Percentiles rank a stretch among this genome's conserved stretches.
Evolutionary conservation across 2,888 invertebrate genomes (phyloP).

Genomic region (Parnassius apollo): DNA sequence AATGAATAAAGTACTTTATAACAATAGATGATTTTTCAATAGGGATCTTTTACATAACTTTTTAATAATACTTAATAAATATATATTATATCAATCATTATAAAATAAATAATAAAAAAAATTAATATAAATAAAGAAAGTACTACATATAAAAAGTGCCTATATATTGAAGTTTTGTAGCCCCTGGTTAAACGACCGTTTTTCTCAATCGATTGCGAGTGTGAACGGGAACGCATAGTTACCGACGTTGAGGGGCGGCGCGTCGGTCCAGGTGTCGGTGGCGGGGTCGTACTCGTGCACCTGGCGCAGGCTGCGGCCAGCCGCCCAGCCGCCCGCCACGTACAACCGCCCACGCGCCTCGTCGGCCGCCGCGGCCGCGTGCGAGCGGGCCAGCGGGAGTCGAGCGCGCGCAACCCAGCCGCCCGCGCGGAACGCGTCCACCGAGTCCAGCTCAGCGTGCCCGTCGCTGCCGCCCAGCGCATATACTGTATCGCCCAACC

Average conservation of each 20-base stretch:
- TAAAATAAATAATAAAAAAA: too few relatives aligned
- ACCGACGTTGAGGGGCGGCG: slow-evolving; percentile 83
- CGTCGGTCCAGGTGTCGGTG: slow-evolving; percentile 83
- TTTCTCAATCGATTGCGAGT: too few relatives aligned
- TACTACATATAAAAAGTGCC: too few relatives aligned
- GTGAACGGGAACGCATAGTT: slow-evolving; percentile 47
- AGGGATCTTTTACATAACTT: too few relatives aligned
- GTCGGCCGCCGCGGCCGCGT: slow-evolving; percentile 86
- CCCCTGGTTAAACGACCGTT: too few relatives aligned
- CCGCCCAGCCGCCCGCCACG: slow-evolving; percentile 90
- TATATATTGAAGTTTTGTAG: too few relatives aligned
- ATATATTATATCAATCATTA: too few relatives aligned
- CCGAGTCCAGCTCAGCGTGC: slow-evolving; percentile 86
- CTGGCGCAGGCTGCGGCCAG: slow-evolving; percentile 79
- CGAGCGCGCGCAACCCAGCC: slow-evolving; percentile 38
- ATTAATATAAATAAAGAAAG: too few relatives aligned
- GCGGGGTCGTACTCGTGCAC: slow-evolving; percentile 87
- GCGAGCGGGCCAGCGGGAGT: slow-evolving; percentile 83
- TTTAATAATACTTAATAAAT: too few relatives aligned
- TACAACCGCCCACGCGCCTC: slow-evolving; percentile 81
- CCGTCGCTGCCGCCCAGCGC: slow-evolving; percentile 93
- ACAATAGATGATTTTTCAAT: too few relatives aligned
- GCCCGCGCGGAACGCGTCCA: slow-evolving; percentile 48
- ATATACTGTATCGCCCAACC: slow-evolving; percentile 84
- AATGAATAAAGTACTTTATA: too few relatives aligned